Percentiles rank a stretch among this genome's conserved stretches.
phyloP scores from a whole-genome alignment of 2,113 vertebrate genomes.

The Oncorhynchus kisutch region DNA sequence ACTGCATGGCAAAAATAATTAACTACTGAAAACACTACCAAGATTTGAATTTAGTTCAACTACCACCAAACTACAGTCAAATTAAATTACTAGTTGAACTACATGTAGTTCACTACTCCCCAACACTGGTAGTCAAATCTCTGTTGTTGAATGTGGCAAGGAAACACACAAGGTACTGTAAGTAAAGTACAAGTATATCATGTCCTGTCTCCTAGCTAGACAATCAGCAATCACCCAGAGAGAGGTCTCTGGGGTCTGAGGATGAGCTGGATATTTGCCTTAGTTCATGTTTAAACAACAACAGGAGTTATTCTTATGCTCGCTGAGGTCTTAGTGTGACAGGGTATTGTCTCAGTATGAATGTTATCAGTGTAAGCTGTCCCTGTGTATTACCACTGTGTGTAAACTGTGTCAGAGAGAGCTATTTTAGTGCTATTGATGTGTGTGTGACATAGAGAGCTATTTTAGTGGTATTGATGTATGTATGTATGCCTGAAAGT shows the following conservation, averaged over 20 bases:
- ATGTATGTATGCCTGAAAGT: background rate
- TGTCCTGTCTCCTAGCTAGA: background rate
- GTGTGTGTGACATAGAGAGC: background rate
- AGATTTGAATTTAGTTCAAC: no score
- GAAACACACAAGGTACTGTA: no score
- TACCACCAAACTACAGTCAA: no score
- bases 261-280: background rate
- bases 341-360: background rate
- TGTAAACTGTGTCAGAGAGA: background rate
- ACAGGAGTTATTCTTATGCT: background rate
- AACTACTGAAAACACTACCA: no score
- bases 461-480: background rate
- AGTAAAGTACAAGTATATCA: background rate
- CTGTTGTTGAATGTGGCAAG: no score
- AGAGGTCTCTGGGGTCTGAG: background rate
- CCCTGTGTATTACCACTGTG: background rate
- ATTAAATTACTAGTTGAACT: no score
- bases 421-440: background rate
- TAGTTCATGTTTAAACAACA: background rate
- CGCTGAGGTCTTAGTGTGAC: background rate
- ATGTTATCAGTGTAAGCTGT: background rate
- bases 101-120: no score
- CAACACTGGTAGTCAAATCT: no score
- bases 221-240: background rate
- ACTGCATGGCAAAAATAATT: no score